phyloP scores from a whole-genome alignment of 2,113 vertebrate species.

The Noctilio leporinus region DNA sequence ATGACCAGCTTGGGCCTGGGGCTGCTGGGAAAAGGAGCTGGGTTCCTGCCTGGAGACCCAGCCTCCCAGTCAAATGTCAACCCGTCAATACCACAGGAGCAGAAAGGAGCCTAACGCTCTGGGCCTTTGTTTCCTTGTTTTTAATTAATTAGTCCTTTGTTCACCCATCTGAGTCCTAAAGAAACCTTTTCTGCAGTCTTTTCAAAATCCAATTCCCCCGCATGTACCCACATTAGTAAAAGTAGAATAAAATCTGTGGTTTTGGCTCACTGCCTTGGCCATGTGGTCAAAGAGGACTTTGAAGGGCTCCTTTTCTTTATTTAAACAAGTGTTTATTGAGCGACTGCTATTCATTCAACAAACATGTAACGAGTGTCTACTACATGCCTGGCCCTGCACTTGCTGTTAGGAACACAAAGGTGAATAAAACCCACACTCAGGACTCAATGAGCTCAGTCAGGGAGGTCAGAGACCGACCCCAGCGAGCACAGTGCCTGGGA shows the following conservation, averaged over 20 bases:
- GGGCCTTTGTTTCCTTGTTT: slow-evolving; percentile 38
- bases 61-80: slow-evolving; percentile 28
- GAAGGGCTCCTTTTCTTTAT: slow-evolving; percentile 6
- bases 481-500: not conserved
- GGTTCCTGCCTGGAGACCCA: not conserved
- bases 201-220: slow-evolving; percentile 42
- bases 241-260: slow-evolving; percentile 51
- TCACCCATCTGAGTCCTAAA: slow-evolving; percentile 4
- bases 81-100: not conserved
- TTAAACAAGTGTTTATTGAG: slow-evolving; percentile 52
- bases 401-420: not conserved
- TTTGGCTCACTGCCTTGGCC: slow-evolving; percentile 36
- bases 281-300: slow-evolving; percentile 30
- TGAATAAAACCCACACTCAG: not conserved
- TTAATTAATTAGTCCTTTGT: slow-evolving; percentile 56
- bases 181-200: slow-evolving; percentile 30
- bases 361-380: not conserved
- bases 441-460: not conserved
- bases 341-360: slow-evolving; percentile 64
- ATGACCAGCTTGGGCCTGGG: not conserved
- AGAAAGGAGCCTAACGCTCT: slow-evolving; percentile 16
- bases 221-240: slow-evolving; percentile 40
- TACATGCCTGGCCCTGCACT: not conserved
- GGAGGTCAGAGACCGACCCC: not conserved
- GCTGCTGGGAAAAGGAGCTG: not conserved